These are phyloP conservation scores for Apeltes quadracus DNA, from an alignment of 2,113 vertebrate genomes.

Conservation along the genomic window DNA sequence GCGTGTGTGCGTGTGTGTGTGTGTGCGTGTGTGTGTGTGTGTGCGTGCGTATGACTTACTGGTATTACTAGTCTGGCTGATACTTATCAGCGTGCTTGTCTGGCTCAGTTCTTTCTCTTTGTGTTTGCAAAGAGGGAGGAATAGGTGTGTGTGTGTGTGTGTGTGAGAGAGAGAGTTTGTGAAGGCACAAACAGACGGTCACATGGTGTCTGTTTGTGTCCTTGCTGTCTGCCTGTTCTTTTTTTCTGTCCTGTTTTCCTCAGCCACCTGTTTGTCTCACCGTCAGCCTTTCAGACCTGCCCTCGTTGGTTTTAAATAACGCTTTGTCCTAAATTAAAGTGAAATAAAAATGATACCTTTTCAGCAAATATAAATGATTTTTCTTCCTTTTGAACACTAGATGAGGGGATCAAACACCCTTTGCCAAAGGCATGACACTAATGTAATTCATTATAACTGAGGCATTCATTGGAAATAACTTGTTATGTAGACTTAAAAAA, in stretches of 20 bases:
- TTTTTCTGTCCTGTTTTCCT: slow-evolving; percentile 24
- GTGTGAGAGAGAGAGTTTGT: slow-evolving; percentile 41
- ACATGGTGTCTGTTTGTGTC: slow-evolving; percentile 50
- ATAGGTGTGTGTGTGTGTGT: slow-evolving; percentile 61
- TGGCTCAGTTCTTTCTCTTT: slow-evolving; percentile 61
- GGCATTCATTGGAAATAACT: not conserved
- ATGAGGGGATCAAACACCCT: not conserved
- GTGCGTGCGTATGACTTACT: slow-evolving; percentile 6
- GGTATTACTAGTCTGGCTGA: slow-evolving; percentile 67
- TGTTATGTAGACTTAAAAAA: not conserved
- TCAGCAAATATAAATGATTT: not conserved
- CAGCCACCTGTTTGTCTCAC: slow-evolving; percentile 58
- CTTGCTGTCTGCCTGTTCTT: slow-evolving; percentile 22
- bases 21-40: slow-evolving; percentile 23
- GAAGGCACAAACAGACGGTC: slow-evolving; percentile 38
- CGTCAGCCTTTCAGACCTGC: slow-evolving; percentile 59
- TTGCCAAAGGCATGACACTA: not conserved
- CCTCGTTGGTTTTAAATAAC: slow-evolving; percentile 26
- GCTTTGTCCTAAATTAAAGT: slow-evolving; percentile 4
- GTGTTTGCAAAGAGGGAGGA: slow-evolving; percentile 59
- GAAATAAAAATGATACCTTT: slow-evolving; percentile 19
- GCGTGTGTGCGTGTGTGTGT: slow-evolving; percentile 38
- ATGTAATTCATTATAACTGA: not conserved
- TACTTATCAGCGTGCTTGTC: slow-evolving; percentile 67
- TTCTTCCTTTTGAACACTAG: not conserved